Evolutionary conservation across 2,113 vertebrate genomes (phyloP).

Genomic region (Oncorhynchus clarkii): DNA sequence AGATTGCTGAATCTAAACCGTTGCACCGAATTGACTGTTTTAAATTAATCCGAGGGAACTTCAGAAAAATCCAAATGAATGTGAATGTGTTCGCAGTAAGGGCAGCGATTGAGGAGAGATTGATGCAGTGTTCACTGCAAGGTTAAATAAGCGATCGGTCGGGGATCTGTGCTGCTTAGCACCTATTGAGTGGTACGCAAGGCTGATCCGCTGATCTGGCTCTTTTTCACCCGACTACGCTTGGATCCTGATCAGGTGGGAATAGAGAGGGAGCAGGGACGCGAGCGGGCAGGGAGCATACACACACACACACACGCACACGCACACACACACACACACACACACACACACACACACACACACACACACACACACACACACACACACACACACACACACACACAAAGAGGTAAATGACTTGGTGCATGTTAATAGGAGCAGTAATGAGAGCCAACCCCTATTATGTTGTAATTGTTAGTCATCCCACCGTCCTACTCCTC

Average conservation of each 20-base stretch:
- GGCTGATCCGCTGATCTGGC: slow-evolving; percentile 60
- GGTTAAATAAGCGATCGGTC: slow-evolving; percentile 58
- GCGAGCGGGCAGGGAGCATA: background rate
- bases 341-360: slow-evolving; percentile 8
- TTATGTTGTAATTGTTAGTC: slow-evolving; percentile 8
- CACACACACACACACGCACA: background rate
- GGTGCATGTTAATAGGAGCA: slow-evolving; percentile 68
- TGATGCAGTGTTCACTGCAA: slow-evolving; percentile 48
- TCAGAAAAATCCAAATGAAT: background rate
- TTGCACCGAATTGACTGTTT: background rate
- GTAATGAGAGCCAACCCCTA: slow-evolving; percentile 64
- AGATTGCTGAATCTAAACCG: background rate
- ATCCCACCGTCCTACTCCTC: slow-evolving; percentile 29
- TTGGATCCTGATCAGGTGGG: slow-evolving; percentile 42
- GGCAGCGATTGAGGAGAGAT: slow-evolving; percentile 34
- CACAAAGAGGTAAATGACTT: slow-evolving; percentile 44
- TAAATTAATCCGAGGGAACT: background rate
- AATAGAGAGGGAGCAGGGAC: slow-evolving; percentile 24
- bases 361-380: background rate
- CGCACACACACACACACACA: slow-evolving; percentile 3
- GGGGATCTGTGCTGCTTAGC: slow-evolving; percentile 39
- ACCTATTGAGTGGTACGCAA: slow-evolving; percentile 49
- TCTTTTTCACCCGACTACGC: slow-evolving; percentile 47
- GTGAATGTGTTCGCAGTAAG: slow-evolving; percentile 15
- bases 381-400: slow-evolving; percentile 13